Percentiles rank a stretch among this genome's conserved stretches.
phyloP scores from a whole-genome alignment of 2,113 vertebrate species.

The Propithecus coquereli region DNA sequence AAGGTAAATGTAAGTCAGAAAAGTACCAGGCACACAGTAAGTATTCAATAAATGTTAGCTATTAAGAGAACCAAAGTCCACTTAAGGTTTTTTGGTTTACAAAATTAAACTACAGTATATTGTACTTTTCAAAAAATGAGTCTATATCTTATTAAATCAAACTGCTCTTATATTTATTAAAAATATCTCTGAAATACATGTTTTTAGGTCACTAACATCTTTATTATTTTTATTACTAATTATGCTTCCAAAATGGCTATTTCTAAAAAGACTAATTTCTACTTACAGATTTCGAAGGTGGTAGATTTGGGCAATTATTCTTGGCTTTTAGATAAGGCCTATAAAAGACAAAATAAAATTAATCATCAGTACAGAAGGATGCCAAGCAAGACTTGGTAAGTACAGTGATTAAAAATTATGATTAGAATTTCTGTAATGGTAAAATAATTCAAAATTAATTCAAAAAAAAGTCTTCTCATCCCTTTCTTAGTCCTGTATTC shows the following conservation, averaged over 20 bases:
- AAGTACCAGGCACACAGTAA: background rate
- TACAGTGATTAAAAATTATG: conserved; percentile 15
- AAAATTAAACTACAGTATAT: background rate
- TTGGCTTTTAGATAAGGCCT: conserved; percentile 79
- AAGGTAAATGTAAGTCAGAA: background rate
- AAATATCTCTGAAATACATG: background rate
- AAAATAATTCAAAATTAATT: conserved; percentile 28
- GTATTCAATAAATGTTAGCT: background rate
- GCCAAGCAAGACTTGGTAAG: background rate
- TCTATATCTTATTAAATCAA: background rate
- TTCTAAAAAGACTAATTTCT: conserved; percentile 39
- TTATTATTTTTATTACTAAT: conserved; percentile 12
- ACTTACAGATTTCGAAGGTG: conserved; percentile 77
- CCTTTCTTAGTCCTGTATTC: background rate
- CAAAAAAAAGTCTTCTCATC: background rate
- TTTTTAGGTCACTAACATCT: background rate
- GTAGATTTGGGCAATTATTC: conserved; percentile 38
- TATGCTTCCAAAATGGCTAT: background rate
- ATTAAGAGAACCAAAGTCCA: background rate
- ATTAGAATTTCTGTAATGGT: conserved; percentile 6
- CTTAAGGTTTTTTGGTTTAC: background rate
- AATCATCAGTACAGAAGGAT: conserved; percentile 32
- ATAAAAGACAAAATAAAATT: conserved; percentile 57
- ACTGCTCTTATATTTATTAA: background rate
- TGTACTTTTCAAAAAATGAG: conserved; percentile 23